These are phyloP conservation scores for Lampris megalopsis DNA, from an alignment of 2,113 vertebrate genomes.

Conservation along the genomic window DNA sequence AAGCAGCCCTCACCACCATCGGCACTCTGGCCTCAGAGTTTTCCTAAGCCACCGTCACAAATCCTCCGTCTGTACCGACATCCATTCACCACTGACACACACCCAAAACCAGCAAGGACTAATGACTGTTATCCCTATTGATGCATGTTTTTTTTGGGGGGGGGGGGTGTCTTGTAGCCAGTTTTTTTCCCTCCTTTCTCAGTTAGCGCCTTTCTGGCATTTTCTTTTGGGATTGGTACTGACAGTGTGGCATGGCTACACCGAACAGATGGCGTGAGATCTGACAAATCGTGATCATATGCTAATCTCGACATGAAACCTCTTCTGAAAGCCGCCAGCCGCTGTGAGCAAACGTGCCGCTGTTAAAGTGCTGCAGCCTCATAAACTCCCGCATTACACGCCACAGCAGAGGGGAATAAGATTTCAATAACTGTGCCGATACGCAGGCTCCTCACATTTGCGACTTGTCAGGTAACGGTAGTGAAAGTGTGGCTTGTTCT, in stretches of 20 bases:
- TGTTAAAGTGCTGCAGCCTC: slow-evolving; percentile 32
- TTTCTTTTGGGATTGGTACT: slow-evolving; percentile 37
- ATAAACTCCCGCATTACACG: slow-evolving; percentile 60
- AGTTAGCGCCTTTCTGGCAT: neutral
- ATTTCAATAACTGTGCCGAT: slow-evolving; percentile 12
- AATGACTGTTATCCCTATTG: slow-evolving; percentile 21
- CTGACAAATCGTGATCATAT: slow-evolving; percentile 57
- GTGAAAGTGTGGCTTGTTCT: slow-evolving; percentile 50
- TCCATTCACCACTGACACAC: slow-evolving; percentile 4
- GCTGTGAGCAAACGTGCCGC: slow-evolving; percentile 32
- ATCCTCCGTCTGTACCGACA: neutral
- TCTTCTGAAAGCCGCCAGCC: slow-evolving; percentile 53
- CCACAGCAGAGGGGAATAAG: slow-evolving; percentile 20
- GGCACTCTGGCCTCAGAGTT: neutral
- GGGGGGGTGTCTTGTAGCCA: neutral
- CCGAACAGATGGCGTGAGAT: slow-evolving; percentile 58
- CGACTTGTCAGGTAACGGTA: slow-evolving; percentile 24
- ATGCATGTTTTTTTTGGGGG: neutral
- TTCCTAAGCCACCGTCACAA: neutral
- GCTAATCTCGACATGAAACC: slow-evolving; percentile 60
- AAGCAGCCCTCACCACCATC: neutral
- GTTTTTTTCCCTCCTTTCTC: slow-evolving; percentile 17
- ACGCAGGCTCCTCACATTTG: slow-evolving; percentile 31
- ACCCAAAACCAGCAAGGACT: slow-evolving; percentile 25
- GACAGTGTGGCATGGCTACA: slow-evolving; percentile 26